Evolutionary conservation across 92 coral and sea anemone genomes (phyloP).

Genomic region (Pocillopora meandrina): DNA sequence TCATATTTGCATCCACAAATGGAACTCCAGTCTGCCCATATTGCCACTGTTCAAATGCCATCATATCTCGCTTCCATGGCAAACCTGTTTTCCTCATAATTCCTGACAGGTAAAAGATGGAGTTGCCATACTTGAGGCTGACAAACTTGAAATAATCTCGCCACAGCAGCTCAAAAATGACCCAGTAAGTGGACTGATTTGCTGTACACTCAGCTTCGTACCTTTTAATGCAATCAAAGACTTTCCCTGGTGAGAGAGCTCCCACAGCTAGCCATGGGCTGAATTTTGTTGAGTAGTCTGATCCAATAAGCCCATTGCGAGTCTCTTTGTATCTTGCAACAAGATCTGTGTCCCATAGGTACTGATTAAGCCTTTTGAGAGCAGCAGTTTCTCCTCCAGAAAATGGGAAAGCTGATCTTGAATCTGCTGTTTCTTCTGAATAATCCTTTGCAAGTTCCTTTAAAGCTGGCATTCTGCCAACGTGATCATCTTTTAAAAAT

Average conservation of each 20-base stretch:
- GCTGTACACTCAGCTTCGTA: slow-evolving; percentile 58
- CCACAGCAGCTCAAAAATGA: slow-evolving; percentile 69
- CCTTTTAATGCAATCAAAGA: slow-evolving; percentile 43
- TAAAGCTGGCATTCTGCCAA: slow-evolving; percentile 45
- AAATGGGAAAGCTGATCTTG: slow-evolving; percentile 66
- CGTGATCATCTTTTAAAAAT: slow-evolving; percentile 10
- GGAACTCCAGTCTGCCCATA: slow-evolving; percentile 68
- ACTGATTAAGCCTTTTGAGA: slow-evolving; percentile 40
- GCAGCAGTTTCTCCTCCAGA: slow-evolving; percentile 66
- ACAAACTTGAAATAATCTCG: slow-evolving; percentile 73
- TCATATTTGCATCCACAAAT: slow-evolving; percentile 76
- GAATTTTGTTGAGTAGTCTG: slow-evolving; percentile 62
- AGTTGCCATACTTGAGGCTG: slow-evolving; percentile 61
- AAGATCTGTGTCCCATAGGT: slow-evolving; percentile 59
- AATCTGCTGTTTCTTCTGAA: slow-evolving; percentile 25
- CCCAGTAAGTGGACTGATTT: slow-evolving; percentile 73
- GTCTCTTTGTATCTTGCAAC: slow-evolving; percentile 69
- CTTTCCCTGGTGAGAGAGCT: slow-evolving; percentile 57
- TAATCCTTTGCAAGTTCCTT: slow-evolving; percentile 34
- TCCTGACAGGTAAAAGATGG: slow-evolving; percentile 56
- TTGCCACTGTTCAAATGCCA: slow-evolving; percentile 48
- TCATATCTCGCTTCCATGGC: slow-evolving; percentile 54
- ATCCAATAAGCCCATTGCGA: slow-evolving; percentile 65
- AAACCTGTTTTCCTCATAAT: slow-evolving; percentile 49
- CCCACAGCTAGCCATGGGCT: slow-evolving; percentile 74